A percentile compares a stretch with the other conserved stretches of the same genome.
Evolutionary conservation across 2,113 vertebrate species (phyloP).

Genomic region (Eptesicus fuscus): DNA sequence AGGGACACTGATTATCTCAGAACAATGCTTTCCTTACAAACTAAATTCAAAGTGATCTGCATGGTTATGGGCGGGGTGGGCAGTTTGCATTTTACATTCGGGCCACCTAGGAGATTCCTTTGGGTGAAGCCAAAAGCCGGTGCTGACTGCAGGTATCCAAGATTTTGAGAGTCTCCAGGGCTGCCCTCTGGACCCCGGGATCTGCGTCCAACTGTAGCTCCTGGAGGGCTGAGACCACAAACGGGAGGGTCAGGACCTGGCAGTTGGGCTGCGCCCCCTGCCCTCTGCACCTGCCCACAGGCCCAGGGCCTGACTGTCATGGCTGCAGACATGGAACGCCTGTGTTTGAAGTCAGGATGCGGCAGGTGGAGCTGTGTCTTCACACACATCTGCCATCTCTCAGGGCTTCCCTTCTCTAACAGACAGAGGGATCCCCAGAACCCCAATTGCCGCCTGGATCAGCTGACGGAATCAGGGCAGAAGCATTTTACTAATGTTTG

Average conservation of each 20-base stretch:
- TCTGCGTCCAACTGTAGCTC: constrained; percentile 60
- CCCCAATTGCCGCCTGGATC: accelerated
- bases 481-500: neutral
- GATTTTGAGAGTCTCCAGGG: constrained; percentile 48
- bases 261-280: accelerated
- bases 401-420: neutral
- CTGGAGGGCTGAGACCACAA: constrained; percentile 48
- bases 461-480: neutral
- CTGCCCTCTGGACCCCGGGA: constrained; percentile 32
- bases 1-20: neutral
- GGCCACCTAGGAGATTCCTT: neutral
- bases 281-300: no score
- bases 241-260: neutral
- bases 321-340: accelerated
- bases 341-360: no score
- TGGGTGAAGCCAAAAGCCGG: neutral
- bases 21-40: neutral
- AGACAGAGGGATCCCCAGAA: neutral
- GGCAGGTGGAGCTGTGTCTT: neutral
- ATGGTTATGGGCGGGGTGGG: accelerated
- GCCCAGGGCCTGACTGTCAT: accelerated
- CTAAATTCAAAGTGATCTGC: accelerated
- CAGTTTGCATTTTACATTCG: accelerated
- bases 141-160: constrained; percentile 44
- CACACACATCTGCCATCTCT: neutral